Percentiles rank a stretch among this genome's conserved stretches.
Conservation (phyloP, 2,888 invertebrate genomes). For the Anthrax anthrax region DNA sequence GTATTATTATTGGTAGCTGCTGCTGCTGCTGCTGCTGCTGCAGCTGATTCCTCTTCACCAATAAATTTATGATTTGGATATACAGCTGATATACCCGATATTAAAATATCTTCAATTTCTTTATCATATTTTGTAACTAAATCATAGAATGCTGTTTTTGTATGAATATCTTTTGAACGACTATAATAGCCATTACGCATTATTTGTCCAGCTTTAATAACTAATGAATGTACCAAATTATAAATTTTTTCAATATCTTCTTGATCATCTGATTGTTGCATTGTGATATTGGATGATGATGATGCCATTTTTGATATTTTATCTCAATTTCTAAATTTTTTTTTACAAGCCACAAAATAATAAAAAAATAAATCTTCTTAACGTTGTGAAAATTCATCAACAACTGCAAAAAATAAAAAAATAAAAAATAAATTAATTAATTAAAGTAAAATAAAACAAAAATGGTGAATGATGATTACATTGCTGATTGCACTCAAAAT, state of each 20-base stretch:
- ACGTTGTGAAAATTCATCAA: too few relatives aligned
- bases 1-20: conserved; percentile 28
- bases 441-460: too few relatives aligned
- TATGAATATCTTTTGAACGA: conserved; percentile 20
- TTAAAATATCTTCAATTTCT: conserved; percentile 57
- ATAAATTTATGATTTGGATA: conserved; percentile 59
- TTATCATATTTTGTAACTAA: conserved; percentile 68
- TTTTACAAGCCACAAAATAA: too few relatives aligned
- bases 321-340: neutral
- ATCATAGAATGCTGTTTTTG: conserved; percentile 49
- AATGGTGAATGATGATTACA: too few relatives aligned
- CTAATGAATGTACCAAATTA: conserved; percentile 24
- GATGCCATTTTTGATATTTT: too few relatives aligned
- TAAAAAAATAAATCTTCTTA: too few relatives aligned
- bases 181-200: conserved; percentile 25
- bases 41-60: conserved; percentile 52
- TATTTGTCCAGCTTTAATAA: conserved; percentile 27
- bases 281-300: too few relatives aligned
- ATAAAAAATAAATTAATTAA: too few relatives aligned
- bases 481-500: too few relatives aligned
- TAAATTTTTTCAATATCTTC: conserved; percentile 22
- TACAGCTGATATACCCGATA: conserved; percentile 38
- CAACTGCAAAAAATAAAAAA: too few relatives aligned
- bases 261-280: neutral
- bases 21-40: conserved; percentile 20